Evolutionary conservation across 2,113 vertebrate species (phyloP).

Genomic region (Saccopteryx bilineata): DNA sequence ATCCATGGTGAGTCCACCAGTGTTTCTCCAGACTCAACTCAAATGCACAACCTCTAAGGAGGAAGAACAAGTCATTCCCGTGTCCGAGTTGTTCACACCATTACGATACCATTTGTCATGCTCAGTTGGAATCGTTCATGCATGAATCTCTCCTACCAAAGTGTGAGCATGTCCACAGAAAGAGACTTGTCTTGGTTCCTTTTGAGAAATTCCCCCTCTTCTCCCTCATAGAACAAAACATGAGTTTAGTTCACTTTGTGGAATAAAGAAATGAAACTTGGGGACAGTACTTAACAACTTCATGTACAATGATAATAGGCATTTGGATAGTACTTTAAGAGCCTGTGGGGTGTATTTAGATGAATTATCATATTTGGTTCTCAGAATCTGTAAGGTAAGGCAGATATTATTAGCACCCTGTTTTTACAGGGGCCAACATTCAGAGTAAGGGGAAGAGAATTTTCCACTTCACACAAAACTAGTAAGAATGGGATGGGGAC

Average conservation of each 20-base stretch:
- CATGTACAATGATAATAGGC: background rate
- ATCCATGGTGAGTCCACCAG: background rate
- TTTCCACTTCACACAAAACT: background rate
- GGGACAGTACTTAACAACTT: background rate
- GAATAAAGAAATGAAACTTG: slow-evolving; percentile 14
- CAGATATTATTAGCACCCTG: background rate
- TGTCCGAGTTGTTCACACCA: background rate
- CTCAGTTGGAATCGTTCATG: background rate
- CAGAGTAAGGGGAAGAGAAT: background rate
- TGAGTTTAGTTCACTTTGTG: background rate
- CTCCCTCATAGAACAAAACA: background rate
- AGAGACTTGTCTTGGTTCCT: background rate
- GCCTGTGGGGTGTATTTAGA: background rate
- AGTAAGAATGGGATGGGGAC: background rate
- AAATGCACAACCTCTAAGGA: background rate
- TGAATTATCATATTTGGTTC: background rate
- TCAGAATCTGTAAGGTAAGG: background rate
- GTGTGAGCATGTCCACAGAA: slow-evolving; percentile 5
- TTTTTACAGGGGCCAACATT: background rate
- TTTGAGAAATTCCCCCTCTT: background rate
- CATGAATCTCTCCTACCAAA: background rate
- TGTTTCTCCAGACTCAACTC: background rate
- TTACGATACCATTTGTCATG: background rate
- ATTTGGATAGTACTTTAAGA: background rate
- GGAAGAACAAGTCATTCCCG: background rate